These are phyloP conservation scores for Adineta ricciae DNA, from an alignment of 2,888 invertebrate genomes.

Conservation along the genomic window DNA sequence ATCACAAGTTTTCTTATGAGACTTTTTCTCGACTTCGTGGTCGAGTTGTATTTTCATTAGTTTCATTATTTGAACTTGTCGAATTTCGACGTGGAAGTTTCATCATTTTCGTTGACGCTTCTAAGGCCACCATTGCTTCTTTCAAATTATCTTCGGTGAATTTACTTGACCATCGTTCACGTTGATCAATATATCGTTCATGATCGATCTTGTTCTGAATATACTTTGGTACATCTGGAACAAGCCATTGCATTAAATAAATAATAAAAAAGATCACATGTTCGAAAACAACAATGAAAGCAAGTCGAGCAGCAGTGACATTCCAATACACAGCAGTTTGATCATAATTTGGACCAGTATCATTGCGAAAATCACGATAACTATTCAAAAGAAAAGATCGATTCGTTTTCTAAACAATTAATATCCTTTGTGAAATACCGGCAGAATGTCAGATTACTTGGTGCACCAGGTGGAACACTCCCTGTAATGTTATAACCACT, in stretches of 20 bases:
- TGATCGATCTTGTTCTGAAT: not conserved
- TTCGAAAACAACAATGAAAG: conserved; percentile 35
- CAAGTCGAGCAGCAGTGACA: conserved; percentile 30
- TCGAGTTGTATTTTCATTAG: no score
- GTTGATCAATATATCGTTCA: not conserved
- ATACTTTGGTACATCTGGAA: not conserved
- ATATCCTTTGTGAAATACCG: not conserved
- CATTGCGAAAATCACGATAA: not conserved
- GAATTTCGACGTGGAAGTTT: not conserved
- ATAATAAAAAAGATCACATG: not conserved
- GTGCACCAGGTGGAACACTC: no score
- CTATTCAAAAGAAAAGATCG: not conserved
- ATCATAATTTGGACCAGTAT: not conserved
- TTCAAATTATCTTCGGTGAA: not conserved
- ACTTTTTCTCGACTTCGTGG: no score
- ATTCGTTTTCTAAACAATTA: no score
- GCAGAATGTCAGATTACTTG: not conserved
- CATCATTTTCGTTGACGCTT: not conserved
- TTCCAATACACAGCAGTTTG: conserved; percentile 42
- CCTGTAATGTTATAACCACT: not conserved
- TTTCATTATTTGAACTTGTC: no score
- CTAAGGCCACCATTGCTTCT: not conserved
- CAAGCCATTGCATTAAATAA: conserved; percentile 2
- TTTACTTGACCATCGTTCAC: not conserved
- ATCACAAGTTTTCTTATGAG: no score